phyloP scores from a whole-genome alignment of 1,140 invertebrate species.

The Anastrepha ludens region DNA sequence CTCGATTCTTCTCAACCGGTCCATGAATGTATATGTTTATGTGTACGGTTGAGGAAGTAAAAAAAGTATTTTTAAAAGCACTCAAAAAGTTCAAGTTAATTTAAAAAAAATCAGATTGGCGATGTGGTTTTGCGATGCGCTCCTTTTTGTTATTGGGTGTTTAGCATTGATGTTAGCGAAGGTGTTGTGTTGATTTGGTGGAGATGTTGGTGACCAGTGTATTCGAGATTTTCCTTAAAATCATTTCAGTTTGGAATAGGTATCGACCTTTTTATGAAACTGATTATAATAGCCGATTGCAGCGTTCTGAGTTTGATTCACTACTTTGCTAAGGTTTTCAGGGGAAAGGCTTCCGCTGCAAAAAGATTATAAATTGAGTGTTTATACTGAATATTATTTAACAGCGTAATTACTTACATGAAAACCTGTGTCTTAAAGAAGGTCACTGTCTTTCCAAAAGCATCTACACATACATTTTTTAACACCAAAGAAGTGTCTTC shows the following conservation, averaged over 20 bases:
- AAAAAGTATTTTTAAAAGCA: neutral
- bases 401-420: conserved; percentile 79
- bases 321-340: conserved; percentile 82
- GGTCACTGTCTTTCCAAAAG: conserved; percentile 74
- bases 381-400: neutral
- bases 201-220: conserved; percentile 8
- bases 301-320: conserved; percentile 77
- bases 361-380: conserved; percentile 62
- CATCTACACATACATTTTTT: conserved; percentile 74
- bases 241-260: conserved; percentile 82
- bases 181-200: conserved; percentile 23
- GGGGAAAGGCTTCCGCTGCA: conserved; percentile 84
- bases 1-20: too few relatives aligned
- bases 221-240: conserved; percentile 56
- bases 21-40: neutral
- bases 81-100: neutral
- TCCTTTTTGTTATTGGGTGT: conserved; percentile 8
- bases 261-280: conserved; percentile 84
- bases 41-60: neutral
- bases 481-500: conserved; percentile 74
- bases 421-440: conserved; percentile 84
- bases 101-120: neutral
- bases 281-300: conserved; percentile 79
- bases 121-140: neutral
- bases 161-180: neutral